phyloP scores from a whole-genome alignment of 2,888 invertebrate species.

The Ophioninae sp. region DNA sequence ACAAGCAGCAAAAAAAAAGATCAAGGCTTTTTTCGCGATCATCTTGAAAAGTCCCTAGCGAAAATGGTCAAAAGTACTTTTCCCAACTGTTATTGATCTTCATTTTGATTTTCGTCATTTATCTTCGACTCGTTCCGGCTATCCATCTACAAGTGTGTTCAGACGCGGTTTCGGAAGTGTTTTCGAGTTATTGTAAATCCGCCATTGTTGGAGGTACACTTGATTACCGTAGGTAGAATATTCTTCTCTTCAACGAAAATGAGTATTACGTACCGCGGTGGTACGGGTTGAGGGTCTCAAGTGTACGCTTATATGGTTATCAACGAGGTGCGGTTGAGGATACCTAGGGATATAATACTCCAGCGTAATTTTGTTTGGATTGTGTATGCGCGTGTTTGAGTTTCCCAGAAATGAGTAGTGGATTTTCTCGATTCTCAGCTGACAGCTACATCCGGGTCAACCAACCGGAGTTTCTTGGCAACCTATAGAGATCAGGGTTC shows the following conservation, averaged over 20 bases:
- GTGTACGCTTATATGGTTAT: not conserved
- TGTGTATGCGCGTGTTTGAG: not conserved
- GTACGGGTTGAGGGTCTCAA: not conserved
- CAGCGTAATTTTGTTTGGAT: not conserved
- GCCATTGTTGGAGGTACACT: no score
- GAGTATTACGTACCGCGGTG: conserved; percentile 11
- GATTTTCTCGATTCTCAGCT: conserved; percentile 57
- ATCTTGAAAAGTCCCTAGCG: no score
- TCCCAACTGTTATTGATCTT: no score
- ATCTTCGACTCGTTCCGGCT: no score
- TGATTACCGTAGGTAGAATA: not conserved
- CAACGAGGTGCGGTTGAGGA: conserved; percentile 14
- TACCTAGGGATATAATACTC: conserved; percentile 10
- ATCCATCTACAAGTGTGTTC: no score
- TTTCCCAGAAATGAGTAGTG: conserved; percentile 51
- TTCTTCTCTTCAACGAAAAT: conserved; percentile 35
- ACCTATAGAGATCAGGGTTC: conserved; percentile 50
- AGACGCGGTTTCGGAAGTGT: no score
- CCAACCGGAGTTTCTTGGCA: conserved; percentile 52
- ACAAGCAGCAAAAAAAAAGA: no score
- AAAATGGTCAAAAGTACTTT: no score
- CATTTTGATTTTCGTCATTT: no score
- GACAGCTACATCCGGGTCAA: conserved; percentile 58
- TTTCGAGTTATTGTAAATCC: no score
- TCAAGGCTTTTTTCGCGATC: no score